phyloP scores from a whole-genome alignment of 2,113 vertebrate genomes.

The Scytalopus superciliaris region DNA sequence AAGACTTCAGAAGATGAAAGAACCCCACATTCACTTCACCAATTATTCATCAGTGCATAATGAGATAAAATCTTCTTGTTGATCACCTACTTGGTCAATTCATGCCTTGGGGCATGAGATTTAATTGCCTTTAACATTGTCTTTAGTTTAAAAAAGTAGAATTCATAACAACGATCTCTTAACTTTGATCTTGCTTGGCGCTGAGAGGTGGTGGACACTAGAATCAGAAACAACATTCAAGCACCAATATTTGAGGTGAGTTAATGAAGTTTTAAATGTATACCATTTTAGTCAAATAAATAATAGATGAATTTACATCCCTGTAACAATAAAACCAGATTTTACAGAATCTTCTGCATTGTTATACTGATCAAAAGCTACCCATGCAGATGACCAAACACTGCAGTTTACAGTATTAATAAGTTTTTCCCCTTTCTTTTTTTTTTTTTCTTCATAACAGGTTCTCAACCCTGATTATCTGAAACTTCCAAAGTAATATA shows the following conservation, averaged over 20 bases:
- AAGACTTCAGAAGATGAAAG: slow-evolving; percentile 1
- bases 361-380: neutral
- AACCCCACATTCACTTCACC: neutral
- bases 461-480: neutral
- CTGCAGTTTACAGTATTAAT: neutral
- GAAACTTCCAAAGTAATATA: slow-evolving; percentile 19
- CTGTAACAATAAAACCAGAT: neutral
- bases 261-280: neutral
- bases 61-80: neutral
- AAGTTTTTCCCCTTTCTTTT: neutral
- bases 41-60: neutral
- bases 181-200: neutral
- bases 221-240: neutral
- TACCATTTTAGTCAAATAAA: neutral
- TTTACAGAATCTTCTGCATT: neutral
- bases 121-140: neutral
- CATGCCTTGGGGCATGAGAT: neutral
- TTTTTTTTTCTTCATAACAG: neutral
- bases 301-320: neutral
- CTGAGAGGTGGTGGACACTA: neutral
- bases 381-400: neutral
- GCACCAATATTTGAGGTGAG: neutral
- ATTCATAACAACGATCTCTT: neutral
- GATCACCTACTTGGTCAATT: neutral
- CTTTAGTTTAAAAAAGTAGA: neutral